Percentiles rank a stretch among this genome's conserved stretches.
These are phyloP conservation scores for Temnothorax curvispinosus DNA, from an alignment of 1,140 invertebrate species.

Conservation along the genomic window DNA sequence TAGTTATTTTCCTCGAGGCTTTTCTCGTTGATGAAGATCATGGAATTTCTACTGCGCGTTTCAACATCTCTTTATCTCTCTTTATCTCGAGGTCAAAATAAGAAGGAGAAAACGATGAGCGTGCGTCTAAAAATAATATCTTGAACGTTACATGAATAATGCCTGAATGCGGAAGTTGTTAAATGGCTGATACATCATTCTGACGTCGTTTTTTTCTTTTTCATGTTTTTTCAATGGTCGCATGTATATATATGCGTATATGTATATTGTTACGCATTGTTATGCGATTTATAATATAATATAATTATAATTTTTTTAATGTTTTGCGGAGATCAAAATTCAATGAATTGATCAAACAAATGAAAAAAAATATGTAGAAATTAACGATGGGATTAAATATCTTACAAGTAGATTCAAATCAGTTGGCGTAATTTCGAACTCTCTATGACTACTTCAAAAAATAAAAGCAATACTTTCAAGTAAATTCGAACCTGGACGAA, in stretches of 20 bases:
- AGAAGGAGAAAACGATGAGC: constrained; percentile 36
- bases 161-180: constrained; percentile 63
- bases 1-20: constrained; percentile 9
- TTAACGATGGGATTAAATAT: no score
- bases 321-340: background rate
- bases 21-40: background rate
- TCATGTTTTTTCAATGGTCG: background rate
- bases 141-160: constrained; percentile 58
- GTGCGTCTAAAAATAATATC: constrained; percentile 54
- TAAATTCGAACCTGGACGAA: no score
- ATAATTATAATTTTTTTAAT: background rate
- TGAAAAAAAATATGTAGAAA: background rate
- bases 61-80: constrained; percentile 39
- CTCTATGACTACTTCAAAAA: no score
- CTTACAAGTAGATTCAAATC: no score
- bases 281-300: no score
- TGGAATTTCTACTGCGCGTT: constrained; percentile 29
- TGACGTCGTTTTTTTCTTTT: constrained; percentile 9
- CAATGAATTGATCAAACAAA: background rate
- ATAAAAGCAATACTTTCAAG: no score
- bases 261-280: constrained; percentile 12
- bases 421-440: no score
- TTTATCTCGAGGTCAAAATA: constrained; percentile 36
- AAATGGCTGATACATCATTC: constrained; percentile 59
- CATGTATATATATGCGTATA: background rate